Percentiles rank a stretch among this genome's conserved stretches.
Evolutionary conservation across 35 echinoderm and acorn worm genomes (phyloP).

Genomic region (Heliocidaris tuberculata): DNA sequence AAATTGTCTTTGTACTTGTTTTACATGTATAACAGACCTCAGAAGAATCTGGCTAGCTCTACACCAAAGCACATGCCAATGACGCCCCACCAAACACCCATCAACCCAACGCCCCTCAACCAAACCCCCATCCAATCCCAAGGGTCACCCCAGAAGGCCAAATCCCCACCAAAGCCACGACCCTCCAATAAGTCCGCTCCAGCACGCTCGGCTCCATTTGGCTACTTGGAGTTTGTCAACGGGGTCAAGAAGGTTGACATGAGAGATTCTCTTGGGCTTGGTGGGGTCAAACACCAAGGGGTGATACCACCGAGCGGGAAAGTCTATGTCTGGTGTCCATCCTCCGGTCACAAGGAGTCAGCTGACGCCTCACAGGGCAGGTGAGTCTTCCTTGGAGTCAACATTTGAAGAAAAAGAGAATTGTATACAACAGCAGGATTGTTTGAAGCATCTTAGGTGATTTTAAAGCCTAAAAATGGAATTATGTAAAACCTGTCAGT

Average conservation of each 20-base stretch:
- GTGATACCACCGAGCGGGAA: not conserved
- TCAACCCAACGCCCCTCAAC: not conserved
- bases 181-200: conserved; percentile 20
- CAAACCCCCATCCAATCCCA: not conserved
- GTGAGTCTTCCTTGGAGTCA: not conserved
- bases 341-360: not conserved
- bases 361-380: not conserved
- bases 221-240: not conserved
- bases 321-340: conserved; percentile 24
- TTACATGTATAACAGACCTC: not conserved
- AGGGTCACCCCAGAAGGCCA: not conserved
- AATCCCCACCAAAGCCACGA: not conserved
- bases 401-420: no score
- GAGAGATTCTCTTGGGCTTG: not conserved
- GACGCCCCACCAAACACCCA: not conserved
- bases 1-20: not conserved
- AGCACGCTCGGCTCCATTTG: not conserved
- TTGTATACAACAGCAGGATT: not conserved
- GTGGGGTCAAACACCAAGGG: conserved; percentile 2
- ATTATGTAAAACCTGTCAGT: no score
- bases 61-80: not conserved
- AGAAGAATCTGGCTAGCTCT: not conserved
- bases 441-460: not conserved
- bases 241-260: conserved; percentile 29
- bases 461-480: no score